These are phyloP conservation scores for Diplosoma virens DNA, from an alignment of 23 tunicate genomes.

Conservation along the genomic window DNA sequence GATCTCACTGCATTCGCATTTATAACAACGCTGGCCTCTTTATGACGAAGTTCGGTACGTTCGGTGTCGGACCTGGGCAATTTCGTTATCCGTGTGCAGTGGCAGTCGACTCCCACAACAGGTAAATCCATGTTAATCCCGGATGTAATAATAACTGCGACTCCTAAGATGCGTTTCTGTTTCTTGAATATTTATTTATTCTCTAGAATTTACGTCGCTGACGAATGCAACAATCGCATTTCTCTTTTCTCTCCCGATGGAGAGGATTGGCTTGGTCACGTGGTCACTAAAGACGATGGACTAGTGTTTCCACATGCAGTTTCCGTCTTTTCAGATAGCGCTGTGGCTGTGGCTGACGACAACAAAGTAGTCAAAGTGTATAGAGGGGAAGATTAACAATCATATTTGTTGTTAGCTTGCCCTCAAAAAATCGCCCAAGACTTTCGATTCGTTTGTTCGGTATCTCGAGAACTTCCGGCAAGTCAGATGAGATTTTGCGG, in stretches of 20 bases:
- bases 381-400: background rate
- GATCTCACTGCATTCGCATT: conserved; percentile 39
- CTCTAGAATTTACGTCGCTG: conserved; percentile 67
- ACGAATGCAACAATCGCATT: conserved; percentile 72
- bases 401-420: background rate
- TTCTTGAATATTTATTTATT: too few species aligned
- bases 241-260: conserved; percentile 59
- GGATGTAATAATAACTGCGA: too few species aligned
- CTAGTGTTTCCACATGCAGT: conserved; percentile 62
- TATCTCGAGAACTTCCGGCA: too few species aligned
- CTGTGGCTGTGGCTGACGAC: conserved; percentile 65
- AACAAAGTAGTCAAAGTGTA: conserved; percentile 66
- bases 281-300: conserved; percentile 57
- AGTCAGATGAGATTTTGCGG: too few species aligned
- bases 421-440: too few species aligned
- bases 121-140: too few species aligned
- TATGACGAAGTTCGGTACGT: conserved; percentile 47
- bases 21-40: conserved; percentile 30
- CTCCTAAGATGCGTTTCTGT: too few species aligned
- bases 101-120: conserved; percentile 47
- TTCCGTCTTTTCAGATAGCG: conserved; percentile 42
- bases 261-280: conserved; percentile 25
- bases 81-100: conserved; percentile 73
- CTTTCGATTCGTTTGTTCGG: too few species aligned
- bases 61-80: conserved; percentile 55